Percentiles rank a stretch among this genome's conserved stretches.
These are phyloP conservation scores for Hybognathus amarus DNA, from an alignment of 2,797 vertebrate species.

Conservation along the genomic window DNA sequence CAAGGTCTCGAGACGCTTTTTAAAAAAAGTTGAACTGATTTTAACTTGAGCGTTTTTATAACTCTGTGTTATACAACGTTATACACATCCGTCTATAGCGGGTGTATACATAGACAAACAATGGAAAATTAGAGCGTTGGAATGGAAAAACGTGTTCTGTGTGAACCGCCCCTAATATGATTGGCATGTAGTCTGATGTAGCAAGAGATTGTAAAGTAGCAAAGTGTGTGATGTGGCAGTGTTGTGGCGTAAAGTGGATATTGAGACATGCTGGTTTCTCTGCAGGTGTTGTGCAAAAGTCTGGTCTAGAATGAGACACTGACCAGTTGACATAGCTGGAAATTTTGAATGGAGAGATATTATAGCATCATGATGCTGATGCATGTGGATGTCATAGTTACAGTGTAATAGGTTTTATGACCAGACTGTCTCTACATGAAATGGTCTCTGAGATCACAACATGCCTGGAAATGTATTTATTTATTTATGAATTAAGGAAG, in stretches of 20 bases:
- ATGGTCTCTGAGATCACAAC: neutral
- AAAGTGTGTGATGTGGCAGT: neutral
- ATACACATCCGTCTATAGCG: too few species aligned
- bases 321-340: too few species aligned
- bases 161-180: neutral
- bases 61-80: too few species aligned
- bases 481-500: neutral
- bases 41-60: too few species aligned
- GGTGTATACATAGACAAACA: too few species aligned
- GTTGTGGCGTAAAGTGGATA: neutral
- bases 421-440: neutral
- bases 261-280: slow-evolving; percentile 3
- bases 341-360: too few species aligned
- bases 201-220: neutral
- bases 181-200: slow-evolving; percentile 22
- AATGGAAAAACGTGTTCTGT: too few species aligned
- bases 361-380: neutral
- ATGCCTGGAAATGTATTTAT: neutral
- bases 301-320: neutral
- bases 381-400: slow-evolving; percentile 6
- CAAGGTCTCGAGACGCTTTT: too few species aligned
- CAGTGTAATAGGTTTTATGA: neutral
- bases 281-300: slow-evolving; percentile 1
- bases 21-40: too few species aligned
- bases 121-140: too few species aligned